Conservation (phyloP, 1,140 invertebrate genomes). For the Apocrypta bakeri region DNA sequence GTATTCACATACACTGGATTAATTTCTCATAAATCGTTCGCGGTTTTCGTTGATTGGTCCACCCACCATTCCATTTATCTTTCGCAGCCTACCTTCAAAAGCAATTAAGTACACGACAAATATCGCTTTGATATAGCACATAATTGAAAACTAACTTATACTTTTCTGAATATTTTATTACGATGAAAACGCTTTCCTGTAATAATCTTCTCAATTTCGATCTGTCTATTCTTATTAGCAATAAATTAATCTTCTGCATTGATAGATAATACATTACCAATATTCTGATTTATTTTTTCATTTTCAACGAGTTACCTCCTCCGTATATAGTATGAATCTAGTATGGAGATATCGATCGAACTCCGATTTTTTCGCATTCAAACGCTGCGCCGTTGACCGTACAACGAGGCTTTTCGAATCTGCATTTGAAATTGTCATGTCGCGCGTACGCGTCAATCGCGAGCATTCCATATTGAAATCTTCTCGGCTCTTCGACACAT, state of each 20-base stretch:
- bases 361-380: not conserved
- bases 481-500: not conserved
- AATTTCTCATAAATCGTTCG: conserved; percentile 49
- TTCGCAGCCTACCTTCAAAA: conserved; percentile 2
- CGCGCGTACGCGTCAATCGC: not conserved
- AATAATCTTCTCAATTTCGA: too few species aligned
- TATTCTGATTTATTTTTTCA: too few species aligned
- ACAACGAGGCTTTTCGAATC: not conserved
- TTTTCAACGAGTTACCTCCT: too few species aligned
- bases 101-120: conserved; percentile 31
- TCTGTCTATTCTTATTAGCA: too few species aligned
- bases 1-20: conserved; percentile 12
- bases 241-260: too few species aligned
- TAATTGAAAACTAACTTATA: conserved; percentile 33
- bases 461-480: conserved; percentile 1
- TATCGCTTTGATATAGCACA: not conserved
- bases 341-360: not conserved
- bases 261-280: too few species aligned
- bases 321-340: too few species aligned
- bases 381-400: not conserved
- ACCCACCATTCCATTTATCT: conserved; percentile 29
- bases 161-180: conserved; percentile 3
- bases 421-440: not conserved
- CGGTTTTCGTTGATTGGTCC: conserved; percentile 39
- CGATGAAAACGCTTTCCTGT: not conserved